Conservation (phyloP, 2,113 vertebrate species). For the Xenopus borealis region DNA sequence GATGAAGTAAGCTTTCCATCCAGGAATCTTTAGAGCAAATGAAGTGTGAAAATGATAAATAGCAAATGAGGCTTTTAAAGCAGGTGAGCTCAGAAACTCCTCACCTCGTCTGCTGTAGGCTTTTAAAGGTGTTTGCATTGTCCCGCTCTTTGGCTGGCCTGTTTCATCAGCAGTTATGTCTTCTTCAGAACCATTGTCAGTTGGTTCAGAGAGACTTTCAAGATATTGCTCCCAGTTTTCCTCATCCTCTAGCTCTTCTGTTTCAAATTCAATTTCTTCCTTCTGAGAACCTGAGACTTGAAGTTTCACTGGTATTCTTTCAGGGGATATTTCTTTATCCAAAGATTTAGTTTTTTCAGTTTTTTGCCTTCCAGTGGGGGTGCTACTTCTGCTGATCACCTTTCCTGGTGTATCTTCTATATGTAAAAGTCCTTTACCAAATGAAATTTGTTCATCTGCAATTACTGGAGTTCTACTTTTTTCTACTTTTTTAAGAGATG, state of each 20-base stretch:
- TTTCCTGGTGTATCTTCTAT: constrained; percentile 53
- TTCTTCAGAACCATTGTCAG: constrained; percentile 56
- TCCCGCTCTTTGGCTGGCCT: constrained; percentile 52
- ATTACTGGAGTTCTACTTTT: constrained; percentile 58
- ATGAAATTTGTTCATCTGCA: constrained; percentile 53
- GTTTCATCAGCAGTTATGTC: constrained; percentile 55
- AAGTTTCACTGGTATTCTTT: constrained; percentile 29
- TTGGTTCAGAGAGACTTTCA: constrained; percentile 56
- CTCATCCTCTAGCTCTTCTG: constrained; percentile 55
- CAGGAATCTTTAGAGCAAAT: constrained; percentile 23
- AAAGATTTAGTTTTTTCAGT: constrained; percentile 57
- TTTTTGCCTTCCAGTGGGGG: constrained; percentile 47
- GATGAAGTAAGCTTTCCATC: constrained; percentile 36
- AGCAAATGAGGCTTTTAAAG: constrained; percentile 40
- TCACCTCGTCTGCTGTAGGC: constrained; percentile 76
- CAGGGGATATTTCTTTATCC: constrained; percentile 51
- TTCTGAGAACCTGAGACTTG: constrained; percentile 38
- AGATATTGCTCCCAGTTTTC: constrained; percentile 65
- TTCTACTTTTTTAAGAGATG: constrained; percentile 44
- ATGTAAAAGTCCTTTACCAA: constrained; percentile 42
- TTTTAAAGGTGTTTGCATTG: constrained; percentile 69
- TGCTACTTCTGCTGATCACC: constrained; percentile 48
- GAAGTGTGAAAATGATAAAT: constrained; percentile 31
- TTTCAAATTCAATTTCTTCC: constrained; percentile 45
- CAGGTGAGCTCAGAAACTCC: constrained; percentile 52